Base-by-base conservation (phyloP, 2,113 vertebrate species). In the Lophius piscatorius region DNA sequence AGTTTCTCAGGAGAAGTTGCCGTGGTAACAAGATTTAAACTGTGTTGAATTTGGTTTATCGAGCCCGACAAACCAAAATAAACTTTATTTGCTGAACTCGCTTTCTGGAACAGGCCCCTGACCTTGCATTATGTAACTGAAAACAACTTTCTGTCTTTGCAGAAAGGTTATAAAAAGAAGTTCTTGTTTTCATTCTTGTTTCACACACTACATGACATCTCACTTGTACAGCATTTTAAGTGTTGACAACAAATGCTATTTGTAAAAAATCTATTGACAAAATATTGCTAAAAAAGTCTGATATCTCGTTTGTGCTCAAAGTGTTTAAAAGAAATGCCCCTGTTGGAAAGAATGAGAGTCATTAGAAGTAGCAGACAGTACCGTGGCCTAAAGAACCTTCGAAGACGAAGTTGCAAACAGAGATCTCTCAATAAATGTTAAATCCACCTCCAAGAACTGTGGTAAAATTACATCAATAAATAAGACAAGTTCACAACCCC, bases 401-500 rank as follows among this genome's bases (percentile, higher is more conserved):
- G 13, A 28, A 5, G 26, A 28, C 26, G 26, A n/a, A n/a, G 60
- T 59, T 72, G 50, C 48, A 63, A 26, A 70, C 54, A 42, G 24
- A 23, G 18, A 67, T 47, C 61, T 44, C 58, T 66, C 51, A 14
- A 52, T 63, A 62, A 70, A 79, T 71, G 49, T 34, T 35, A 28
- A 23, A 51, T 70, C 59, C 57, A 55, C 40, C 63, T 44, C 40
- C 35, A 67, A 63, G 51, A 58, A 17, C 48, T 11, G 49, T 21
- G 14, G 33, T 9, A 17, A 38, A 12, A 48, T 29, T 26, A 51
- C 20, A 50, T 72, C 70, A 28, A 28, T 78, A 60, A 85, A 87
- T 87, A 87, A 88, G 87, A 83, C 81, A 73, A 71, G 28, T 73
- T 60, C 39, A 74, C 36, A 49, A 36, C 62, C 7, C 42, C 35